Evolutionary conservation across 2,888 invertebrate genomes (phyloP).

Genomic region (Tethea ocularis): DNA sequence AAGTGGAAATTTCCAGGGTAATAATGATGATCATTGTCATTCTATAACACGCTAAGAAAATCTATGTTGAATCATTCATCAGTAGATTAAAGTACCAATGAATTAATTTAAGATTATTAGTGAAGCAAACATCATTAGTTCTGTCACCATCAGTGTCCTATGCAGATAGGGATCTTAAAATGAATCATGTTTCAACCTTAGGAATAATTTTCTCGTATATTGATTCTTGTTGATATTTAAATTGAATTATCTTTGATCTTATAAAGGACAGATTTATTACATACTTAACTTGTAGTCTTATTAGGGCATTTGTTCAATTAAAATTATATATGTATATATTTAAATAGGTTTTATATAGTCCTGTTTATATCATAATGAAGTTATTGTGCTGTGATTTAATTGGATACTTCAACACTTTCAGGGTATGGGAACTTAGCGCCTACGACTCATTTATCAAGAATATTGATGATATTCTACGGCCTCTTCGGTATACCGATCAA

Average conservation of each 20-base stretch:
- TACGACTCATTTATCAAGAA: slow-evolving; percentile 89
- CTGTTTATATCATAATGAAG: too few species aligned
- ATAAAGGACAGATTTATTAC: slow-evolving; percentile 3
- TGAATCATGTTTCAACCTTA: slow-evolving; percentile 5
- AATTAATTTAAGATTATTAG: neutral
- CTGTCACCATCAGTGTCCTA: neutral
- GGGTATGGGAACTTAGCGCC: slow-evolving; percentile 96
- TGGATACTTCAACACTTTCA: slow-evolving; percentile 54
- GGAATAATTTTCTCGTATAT: slow-evolving; percentile 6
- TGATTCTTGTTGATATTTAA: neutral
- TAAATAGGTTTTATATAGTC: neutral
- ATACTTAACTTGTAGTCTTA: neutral
- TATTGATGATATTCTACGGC: slow-evolving; percentile 94
- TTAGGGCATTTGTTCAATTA: slow-evolving; percentile 10
- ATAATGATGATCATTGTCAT: neutral
- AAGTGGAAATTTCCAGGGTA: neutral
- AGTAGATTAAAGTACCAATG: neutral
- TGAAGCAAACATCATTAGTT: slow-evolving; percentile 13
- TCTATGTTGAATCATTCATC: neutral
- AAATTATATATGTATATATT: slow-evolving; percentile 1
- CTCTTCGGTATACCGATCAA: slow-evolving; percentile 94
- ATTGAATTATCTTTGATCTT: slow-evolving; percentile 4
- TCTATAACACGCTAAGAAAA: neutral
- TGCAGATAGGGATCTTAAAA: slow-evolving; percentile 1
- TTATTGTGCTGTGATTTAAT: too few species aligned